Conservation (phyloP, 2,113 vertebrate genomes). For the Orycteropus afer region DNA sequence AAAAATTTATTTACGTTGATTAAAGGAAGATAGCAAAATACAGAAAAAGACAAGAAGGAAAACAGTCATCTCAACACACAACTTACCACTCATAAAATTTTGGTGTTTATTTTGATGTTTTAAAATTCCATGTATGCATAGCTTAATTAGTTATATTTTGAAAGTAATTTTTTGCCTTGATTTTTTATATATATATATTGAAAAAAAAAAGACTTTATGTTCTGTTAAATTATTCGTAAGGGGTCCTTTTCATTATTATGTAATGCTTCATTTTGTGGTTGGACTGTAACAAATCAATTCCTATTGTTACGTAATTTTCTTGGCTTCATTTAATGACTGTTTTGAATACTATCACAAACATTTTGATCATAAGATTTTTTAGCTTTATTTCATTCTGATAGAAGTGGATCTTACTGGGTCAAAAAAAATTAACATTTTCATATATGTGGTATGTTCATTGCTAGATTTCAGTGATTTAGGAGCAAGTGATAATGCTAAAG, state of each 20-base stretch:
- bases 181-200: neutral
- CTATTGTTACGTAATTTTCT: neutral
- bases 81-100: neutral
- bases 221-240: neutral
- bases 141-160: neutral
- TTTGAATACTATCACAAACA: neutral
- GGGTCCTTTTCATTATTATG: neutral
- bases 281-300: neutral
- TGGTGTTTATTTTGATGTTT: neutral
- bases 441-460: neutral
- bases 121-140: neutral
- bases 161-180: neutral
- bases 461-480: constrained; percentile 8
- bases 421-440: neutral
- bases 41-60: neutral
- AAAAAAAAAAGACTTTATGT: neutral
- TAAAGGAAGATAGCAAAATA: neutral
- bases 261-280: neutral
- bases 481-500: neutral
- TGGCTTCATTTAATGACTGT: neutral
- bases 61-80: neutral
- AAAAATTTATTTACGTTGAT: neutral
- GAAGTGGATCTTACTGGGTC: neutral
- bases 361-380: neutral
- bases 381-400: neutral